Conservation (phyloP, 2,888 invertebrate genomes). For the Drosophila paranaensis region DNA sequence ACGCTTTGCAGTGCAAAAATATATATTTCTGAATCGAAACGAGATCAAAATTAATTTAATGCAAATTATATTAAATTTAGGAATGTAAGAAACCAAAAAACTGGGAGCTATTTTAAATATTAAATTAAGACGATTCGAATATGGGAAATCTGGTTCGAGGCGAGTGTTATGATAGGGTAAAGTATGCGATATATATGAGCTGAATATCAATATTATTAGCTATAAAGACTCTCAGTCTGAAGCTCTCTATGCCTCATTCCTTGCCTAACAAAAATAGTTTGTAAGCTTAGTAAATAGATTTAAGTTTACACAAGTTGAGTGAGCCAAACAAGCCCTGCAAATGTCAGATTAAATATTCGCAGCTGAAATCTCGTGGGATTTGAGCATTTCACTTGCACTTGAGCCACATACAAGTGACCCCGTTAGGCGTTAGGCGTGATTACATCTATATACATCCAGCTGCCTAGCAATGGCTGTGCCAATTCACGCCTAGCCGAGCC, state of each 20-base stretch:
- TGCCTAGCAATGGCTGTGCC: conserved; percentile 13
- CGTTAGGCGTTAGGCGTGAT: conserved; percentile 43
- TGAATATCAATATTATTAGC: no score
- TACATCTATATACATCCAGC: conserved; percentile 25
- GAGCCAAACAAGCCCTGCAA: conserved; percentile 11
- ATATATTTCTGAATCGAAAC: not conserved
- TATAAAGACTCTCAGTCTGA: no score
- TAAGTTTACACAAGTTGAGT: no score
- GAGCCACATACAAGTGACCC: conserved; percentile 66
- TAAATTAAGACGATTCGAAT: not conserved
- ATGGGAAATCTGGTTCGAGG: not conserved
- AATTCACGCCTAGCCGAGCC: conserved; percentile 42
- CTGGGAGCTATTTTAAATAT: not conserved
- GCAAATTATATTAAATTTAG: not conserved
- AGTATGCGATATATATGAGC: no score
- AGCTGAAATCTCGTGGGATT: not conserved
- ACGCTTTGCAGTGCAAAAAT: not conserved
- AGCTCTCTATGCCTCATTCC: no score
- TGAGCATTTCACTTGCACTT: conserved; percentile 65
- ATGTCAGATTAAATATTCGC: conserved; percentile 3
- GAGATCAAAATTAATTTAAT: conserved; percentile 10
- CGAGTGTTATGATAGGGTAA: not conserved
- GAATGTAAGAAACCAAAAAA: not conserved
- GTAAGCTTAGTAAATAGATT: no score
- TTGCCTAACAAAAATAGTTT: no score